Evolutionary conservation across 2,797 vertebrate genomes (phyloP).

Genomic region (Halcyon leucocephala): DNA sequence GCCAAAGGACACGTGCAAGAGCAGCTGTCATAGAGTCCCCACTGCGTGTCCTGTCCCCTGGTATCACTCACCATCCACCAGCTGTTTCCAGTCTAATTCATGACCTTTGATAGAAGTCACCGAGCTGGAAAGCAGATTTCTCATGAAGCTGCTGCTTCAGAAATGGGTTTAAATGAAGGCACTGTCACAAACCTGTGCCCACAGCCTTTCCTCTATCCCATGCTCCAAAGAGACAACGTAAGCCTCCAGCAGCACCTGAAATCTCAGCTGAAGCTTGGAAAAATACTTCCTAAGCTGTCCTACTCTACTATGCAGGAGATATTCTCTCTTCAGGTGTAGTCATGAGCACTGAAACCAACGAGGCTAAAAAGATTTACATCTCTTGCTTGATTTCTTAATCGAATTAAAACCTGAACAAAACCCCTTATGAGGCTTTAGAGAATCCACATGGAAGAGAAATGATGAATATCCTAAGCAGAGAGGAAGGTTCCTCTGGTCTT

Average conservation of each 20-base stretch:
- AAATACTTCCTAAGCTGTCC: not conserved
- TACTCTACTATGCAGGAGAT: not conserved
- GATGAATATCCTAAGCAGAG: not conserved
- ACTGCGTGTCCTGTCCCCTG: not conserved
- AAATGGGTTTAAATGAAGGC: not conserved
- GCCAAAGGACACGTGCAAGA: not conserved
- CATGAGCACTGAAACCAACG: not conserved
- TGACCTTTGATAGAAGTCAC: slow-evolving; percentile 7
- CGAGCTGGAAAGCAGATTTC: not conserved
- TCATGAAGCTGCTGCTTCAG: not conserved
- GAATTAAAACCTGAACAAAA: slow-evolving; percentile 38
- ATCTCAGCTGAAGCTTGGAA: not conserved
- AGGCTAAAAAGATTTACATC: slow-evolving; percentile 41
- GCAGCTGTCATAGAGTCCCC: not conserved
- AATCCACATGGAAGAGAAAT: not conserved
- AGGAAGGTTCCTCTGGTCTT: slow-evolving; percentile 1
- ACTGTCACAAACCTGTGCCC: rapidly evolving
- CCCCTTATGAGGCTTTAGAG: not conserved
- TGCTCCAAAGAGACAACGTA: not conserved
- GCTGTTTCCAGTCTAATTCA: slow-evolving; percentile 34
- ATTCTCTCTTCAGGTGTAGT: not conserved
- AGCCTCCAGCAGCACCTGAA: not conserved
- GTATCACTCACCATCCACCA: slow-evolving; percentile 35
- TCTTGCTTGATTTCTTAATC: slow-evolving; percentile 43
- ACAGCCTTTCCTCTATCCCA: not conserved